Evolutionary conservation across 2,113 vertebrate genomes (phyloP).

Genomic region (Papio anubis): DNA sequence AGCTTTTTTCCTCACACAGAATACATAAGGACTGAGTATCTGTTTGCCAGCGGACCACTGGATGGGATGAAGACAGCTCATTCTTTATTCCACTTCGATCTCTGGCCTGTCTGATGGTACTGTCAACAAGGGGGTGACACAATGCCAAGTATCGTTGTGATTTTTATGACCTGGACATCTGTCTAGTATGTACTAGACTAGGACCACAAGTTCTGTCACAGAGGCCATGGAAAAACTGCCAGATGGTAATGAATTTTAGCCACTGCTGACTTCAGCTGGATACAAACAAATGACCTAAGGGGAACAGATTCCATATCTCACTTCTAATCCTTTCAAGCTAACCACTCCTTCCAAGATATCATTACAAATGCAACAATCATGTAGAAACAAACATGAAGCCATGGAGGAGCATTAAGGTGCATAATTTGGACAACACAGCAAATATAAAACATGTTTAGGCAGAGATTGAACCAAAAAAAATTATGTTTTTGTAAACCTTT

Average conservation of each 20-base stretch:
- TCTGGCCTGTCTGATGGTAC: constrained; percentile 69
- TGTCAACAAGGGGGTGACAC: constrained; percentile 79
- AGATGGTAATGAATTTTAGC: constrained; percentile 81
- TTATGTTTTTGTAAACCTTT: neutral
- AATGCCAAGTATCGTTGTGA: constrained; percentile 78
- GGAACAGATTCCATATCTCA: constrained; percentile 55
- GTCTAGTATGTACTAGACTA: constrained; percentile 76
- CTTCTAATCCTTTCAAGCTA: constrained; percentile 46
- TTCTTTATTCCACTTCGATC: constrained; percentile 75
- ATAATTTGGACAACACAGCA: neutral
- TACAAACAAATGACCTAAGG: constrained; percentile 75
- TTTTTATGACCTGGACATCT: constrained; percentile 81
- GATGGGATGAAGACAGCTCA: constrained; percentile 76
- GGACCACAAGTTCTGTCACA: constrained; percentile 74
- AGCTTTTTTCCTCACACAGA: constrained; percentile 25
- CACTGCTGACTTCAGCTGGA: constrained; percentile 81
- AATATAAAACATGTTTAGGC: constrained; percentile 21
- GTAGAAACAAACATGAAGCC: constrained; percentile 5
- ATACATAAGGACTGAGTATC: constrained; percentile 64
- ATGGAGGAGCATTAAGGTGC: neutral
- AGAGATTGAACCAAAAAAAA: neutral
- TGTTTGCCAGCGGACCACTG: constrained; percentile 75
- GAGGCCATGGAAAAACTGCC: constrained; percentile 75
- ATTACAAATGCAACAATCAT: constrained; percentile 27
- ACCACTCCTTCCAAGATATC: constrained; percentile 52